Base-by-base conservation (phyloP, 2,113 vertebrate species). In the Struthio camelus region DNA sequence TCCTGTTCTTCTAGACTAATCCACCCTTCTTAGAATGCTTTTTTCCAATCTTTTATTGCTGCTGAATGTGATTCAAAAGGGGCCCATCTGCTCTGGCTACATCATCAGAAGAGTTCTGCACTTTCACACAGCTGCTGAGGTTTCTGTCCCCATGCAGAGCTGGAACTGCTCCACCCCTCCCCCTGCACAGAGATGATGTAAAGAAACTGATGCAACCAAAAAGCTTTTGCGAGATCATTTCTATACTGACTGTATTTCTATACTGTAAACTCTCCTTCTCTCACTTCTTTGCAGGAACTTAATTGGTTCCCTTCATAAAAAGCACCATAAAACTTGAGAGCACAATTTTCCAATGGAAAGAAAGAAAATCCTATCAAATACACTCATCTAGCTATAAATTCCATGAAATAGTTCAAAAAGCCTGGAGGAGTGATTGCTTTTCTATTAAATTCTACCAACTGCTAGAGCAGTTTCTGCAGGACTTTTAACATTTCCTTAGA, bases 1-100 rank as follows among this genome's bases (percentile, higher is more conserved):
- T 87, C 87, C 87, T 93, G 88, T 46, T 90, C 79, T 73, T 91
- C 90, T 72, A 93, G 77, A 84, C 65, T 86, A 92, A 90, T 40
- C 54, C 69, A 93, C 50, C 64, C 83, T 84, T 87, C 69, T 83
- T 38, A 84, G 90, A 89, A 44, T 10, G 16, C 14, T 79, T 90
- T 89, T 93, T 89, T 70, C 91, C 71, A 95, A 9, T 71, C 72
- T 81, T 94, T 95, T 93, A 95, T 76, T 92, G 83, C 72, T 76
- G 85, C 94, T 96, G 96, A 97, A 90, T 86, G 77, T 11, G 77
- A 75, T 81, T 95, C 90, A 96, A 95, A 95, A 95, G 95, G n/a
- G 92, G 95, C 95, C 96, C 95, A 96, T 94, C 92, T 90, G 85
- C 64, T 96, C 72, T 70, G 90, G 80, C 90, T 92, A 84, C 64